Conservation (phyloP, 2,888 invertebrate species). For the Leptura quadrifasciata region DNA sequence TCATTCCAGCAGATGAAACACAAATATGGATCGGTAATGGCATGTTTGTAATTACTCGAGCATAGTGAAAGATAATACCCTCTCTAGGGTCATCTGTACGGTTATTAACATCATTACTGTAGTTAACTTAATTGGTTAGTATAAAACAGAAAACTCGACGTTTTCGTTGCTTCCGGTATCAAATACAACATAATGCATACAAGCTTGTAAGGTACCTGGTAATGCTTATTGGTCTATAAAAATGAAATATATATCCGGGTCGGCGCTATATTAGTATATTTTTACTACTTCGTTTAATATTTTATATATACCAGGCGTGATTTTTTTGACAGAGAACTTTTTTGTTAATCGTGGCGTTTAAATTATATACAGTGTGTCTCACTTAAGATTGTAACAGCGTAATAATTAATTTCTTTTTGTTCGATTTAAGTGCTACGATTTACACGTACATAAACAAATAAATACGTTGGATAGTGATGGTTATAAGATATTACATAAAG, state of each 20-base stretch:
- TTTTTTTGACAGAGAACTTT: too few species aligned
- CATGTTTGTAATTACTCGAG: slow-evolving; percentile 9
- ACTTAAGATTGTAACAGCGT: too few species aligned
- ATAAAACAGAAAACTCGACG: slow-evolving; percentile 10
- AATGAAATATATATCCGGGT: not conserved
- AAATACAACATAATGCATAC: not conserved
- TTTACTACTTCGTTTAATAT: not conserved
- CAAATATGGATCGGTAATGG: slow-evolving; percentile 6
- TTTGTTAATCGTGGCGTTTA: too few species aligned
- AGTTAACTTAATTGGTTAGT: slow-evolving; percentile 18
- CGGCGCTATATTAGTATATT: not conserved
- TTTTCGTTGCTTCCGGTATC: not conserved
- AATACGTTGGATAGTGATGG: too few species aligned
- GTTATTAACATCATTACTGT: slow-evolving; percentile 17
- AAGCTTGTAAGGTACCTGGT: too few species aligned
- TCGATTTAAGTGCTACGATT: too few species aligned
- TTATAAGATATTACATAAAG: too few species aligned
- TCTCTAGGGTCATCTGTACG: slow-evolving; percentile 2
- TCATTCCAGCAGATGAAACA: not conserved
- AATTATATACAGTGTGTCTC: too few species aligned
- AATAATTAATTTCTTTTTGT: too few species aligned
- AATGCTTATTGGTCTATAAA: slow-evolving; percentile 7
- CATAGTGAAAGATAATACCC: slow-evolving; percentile 17
- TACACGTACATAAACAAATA: too few species aligned
- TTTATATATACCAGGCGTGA: not conserved